Evolutionary conservation across 1,140 invertebrate genomes (phyloP).

Genomic region (Drosophila erecta): DNA sequence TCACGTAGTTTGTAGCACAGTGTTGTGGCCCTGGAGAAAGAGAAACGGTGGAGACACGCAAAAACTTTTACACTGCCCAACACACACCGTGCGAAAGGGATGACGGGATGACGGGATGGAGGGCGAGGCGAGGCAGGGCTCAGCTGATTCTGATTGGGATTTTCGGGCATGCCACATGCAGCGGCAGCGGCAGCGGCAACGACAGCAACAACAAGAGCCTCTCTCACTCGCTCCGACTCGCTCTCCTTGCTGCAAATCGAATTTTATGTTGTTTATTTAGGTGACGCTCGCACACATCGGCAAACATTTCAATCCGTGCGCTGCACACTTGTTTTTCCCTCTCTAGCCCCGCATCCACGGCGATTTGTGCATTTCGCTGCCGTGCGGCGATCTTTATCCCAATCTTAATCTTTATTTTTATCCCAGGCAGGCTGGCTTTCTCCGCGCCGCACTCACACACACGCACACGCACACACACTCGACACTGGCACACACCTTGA

Average conservation of each 20-base stretch:
- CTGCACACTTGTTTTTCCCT: conserved; percentile 48
- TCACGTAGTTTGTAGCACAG: conserved; percentile 27
- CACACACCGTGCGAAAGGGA: neutral
- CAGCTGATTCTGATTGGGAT: conserved; percentile 32
- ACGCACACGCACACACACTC: conserved; percentile 3
- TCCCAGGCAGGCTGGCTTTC: conserved; percentile 17
- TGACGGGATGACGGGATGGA: too few species aligned
- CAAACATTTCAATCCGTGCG: conserved; percentile 33
- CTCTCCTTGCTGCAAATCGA: conserved; percentile 17
- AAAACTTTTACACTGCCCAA: conserved; percentile 30
- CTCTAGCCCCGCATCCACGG: conserved; percentile 2
- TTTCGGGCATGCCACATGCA: conserved; percentile 43
- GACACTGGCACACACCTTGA: conserved; percentile 19
- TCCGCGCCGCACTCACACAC: neutral
- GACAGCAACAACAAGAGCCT: conserved; percentile 9
- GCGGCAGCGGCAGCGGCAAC: conserved; percentile 17
- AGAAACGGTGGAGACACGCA: conserved; percentile 14
- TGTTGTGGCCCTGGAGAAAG: conserved; percentile 24
- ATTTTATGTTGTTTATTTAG: conserved; percentile 35
- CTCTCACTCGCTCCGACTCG: conserved; percentile 1
- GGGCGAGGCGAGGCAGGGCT: conserved; percentile 4
- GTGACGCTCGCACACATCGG: conserved; percentile 13
- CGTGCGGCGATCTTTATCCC: conserved; percentile 11
- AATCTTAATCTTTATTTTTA: neutral
- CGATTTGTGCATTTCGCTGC: conserved; percentile 3